Evolutionary conservation across 2,113 vertebrate species (phyloP).

Genomic region (Zootoca vivipara): DNA sequence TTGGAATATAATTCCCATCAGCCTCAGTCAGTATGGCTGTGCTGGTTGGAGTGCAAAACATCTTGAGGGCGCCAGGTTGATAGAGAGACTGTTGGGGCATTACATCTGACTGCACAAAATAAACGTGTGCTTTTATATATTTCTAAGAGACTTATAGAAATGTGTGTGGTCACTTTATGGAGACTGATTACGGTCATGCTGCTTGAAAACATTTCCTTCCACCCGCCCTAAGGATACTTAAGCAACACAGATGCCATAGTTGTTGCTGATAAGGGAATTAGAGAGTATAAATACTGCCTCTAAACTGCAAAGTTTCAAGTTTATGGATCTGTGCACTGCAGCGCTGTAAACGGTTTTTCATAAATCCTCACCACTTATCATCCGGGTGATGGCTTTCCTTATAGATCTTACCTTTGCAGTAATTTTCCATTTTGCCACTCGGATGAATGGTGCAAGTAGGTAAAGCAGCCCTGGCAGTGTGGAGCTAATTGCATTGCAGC

Average conservation of each 20-base stretch:
- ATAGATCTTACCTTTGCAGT: conserved; percentile 49
- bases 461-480: conserved; percentile 43
- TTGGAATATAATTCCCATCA: neutral
- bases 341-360: conserved; percentile 45
- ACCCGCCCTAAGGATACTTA: neutral
- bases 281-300: conserved; percentile 13
- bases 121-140: neutral
- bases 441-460: conserved; percentile 23
- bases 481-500: conserved; percentile 60
- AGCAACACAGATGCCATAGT: neutral
- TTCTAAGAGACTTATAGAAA: neutral
- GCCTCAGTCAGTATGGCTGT: neutral
- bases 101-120: neutral
- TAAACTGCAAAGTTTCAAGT: conserved; percentile 40
- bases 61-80: too few relatives aligned
- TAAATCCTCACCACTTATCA: conserved; percentile 55
- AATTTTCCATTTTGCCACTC: conserved; percentile 62
- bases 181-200: neutral
- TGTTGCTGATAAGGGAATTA: conserved; percentile 20
- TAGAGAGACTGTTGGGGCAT: neutral
- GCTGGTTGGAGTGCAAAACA: neutral
- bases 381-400: conserved; percentile 13
- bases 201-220: neutral
- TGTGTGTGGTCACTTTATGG: neutral
- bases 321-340: neutral